Conservation (phyloP, 2,797 vertebrate species). For the Tinamus major region DNA sequence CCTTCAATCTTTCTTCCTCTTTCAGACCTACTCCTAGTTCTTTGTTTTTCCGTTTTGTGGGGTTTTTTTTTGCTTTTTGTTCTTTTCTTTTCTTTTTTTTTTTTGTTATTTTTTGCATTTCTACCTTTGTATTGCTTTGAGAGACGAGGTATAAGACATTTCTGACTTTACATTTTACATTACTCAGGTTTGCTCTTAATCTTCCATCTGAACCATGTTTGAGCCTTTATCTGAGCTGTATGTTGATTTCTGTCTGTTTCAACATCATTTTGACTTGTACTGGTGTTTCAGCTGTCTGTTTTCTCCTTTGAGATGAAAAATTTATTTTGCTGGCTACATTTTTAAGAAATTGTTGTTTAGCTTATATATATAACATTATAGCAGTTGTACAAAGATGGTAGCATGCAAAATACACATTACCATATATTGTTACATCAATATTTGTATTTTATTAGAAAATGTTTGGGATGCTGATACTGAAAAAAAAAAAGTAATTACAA, state of each 20-base stretch:
- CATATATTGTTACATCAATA: neutral
- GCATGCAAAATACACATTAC: neutral
- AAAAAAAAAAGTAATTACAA: neutral
- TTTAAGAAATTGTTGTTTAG: neutral
- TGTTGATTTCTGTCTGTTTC: neutral
- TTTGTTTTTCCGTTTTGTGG: neutral
- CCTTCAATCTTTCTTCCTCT: conserved; percentile 1
- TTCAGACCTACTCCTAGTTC: neutral
- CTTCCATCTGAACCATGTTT: neutral
- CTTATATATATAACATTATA: neutral
- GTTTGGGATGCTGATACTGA: neutral
- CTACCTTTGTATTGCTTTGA: neutral
- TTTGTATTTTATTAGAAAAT: neutral
- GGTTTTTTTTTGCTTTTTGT: neutral
- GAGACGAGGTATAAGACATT: neutral
- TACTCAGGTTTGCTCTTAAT: neutral
- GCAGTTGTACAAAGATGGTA: neutral
- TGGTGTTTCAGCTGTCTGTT: neutral
- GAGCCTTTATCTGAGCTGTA: neutral
- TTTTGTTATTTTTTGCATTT: neutral
- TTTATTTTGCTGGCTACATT: neutral
- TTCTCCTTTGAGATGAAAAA: neutral
- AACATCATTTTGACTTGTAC: neutral
- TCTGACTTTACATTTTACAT: neutral
- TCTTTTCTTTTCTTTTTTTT: neutral